These are phyloP conservation scores for Drosophila cracens DNA, from an alignment of 2,888 invertebrate species.

Conservation along the genomic window DNA sequence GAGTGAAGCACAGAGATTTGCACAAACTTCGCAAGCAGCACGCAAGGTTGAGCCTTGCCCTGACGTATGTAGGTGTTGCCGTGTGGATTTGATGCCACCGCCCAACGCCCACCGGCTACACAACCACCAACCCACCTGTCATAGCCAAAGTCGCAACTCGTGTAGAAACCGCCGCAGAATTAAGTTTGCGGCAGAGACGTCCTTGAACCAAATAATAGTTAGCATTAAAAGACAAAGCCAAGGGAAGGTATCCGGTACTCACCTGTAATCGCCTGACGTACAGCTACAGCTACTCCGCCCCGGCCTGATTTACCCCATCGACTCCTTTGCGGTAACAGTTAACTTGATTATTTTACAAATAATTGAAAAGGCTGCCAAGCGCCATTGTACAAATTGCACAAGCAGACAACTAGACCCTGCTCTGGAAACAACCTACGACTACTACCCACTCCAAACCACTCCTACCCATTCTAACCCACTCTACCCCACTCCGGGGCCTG, in stretches of 20 bases:
- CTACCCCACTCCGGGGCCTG: neutral
- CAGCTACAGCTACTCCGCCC: neutral
- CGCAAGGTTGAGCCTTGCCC: conserved; percentile 57
- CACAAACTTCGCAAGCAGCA: conserved; percentile 53
- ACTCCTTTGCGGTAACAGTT: conserved; percentile 68
- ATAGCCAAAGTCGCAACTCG: conserved; percentile 43
- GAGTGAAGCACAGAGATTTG: conserved; percentile 41
- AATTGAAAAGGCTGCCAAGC: conserved; percentile 74
- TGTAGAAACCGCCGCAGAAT: conserved; percentile 61
- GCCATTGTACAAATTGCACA: conserved; percentile 69
- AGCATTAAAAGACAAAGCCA: conserved; percentile 48
- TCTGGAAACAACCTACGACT: neutral
- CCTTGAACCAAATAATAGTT: conserved; percentile 72
- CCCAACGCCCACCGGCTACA: conserved; percentile 15
- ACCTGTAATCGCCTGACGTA: conserved; percentile 37
- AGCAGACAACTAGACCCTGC: conserved; percentile 37
- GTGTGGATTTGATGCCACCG: conserved; percentile 38
- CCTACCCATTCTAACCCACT: neutral
- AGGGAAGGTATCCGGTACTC: conserved; percentile 24
- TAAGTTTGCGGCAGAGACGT: conserved; percentile 72
- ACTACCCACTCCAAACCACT: neutral
- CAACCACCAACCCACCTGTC: conserved; percentile 34
- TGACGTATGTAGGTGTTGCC: conserved; percentile 69
- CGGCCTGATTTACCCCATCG: conserved; percentile 2
- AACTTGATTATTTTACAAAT: conserved; percentile 80